Conservation (phyloP, 2,888 invertebrate species). For the Dione juno region DNA sequence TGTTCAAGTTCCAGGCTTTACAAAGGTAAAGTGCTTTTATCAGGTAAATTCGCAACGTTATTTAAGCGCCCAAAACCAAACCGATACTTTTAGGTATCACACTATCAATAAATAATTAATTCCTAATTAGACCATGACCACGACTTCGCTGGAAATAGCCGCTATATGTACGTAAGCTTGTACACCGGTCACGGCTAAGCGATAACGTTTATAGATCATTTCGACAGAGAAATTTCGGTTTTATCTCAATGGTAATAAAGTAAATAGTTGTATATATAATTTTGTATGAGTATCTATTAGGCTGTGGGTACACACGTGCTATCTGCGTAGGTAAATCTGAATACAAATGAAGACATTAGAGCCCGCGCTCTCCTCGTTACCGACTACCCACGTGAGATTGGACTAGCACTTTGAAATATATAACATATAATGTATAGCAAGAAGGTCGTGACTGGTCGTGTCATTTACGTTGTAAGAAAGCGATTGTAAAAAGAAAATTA, state of each 20-base stretch:
- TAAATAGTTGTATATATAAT: constrained; percentile 22
- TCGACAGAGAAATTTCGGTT: constrained; percentile 11
- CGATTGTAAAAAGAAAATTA: not conserved
- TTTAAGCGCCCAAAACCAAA: constrained; percentile 11
- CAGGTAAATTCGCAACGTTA: not conserved
- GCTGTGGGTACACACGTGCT: constrained; percentile 48
- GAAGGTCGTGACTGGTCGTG: not conserved
- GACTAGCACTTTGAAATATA: constrained; percentile 29
- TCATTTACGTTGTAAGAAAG: not conserved
- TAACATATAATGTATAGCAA: not conserved
- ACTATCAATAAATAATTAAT: constrained; percentile 41
- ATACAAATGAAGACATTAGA: constrained; percentile 78
- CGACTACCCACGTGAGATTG: constrained; percentile 48
- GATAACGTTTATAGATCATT: constrained; percentile 7
- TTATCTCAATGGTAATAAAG: not conserved
- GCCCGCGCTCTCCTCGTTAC: constrained; percentile 60
- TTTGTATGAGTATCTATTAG: constrained; percentile 36
- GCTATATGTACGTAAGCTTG: constrained; percentile 40
- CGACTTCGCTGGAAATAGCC: constrained; percentile 36
- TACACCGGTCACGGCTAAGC: constrained; percentile 25
- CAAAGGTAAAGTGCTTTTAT: not conserved
- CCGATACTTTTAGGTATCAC: constrained; percentile 22
- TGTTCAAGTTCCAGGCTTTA: not conserved
- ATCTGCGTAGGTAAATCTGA: constrained; percentile 71
- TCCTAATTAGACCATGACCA: constrained; percentile 42